These are phyloP conservation scores for Andrena hattorfiana DNA, from an alignment of 2,888 invertebrate species.

Conservation along the genomic window DNA sequence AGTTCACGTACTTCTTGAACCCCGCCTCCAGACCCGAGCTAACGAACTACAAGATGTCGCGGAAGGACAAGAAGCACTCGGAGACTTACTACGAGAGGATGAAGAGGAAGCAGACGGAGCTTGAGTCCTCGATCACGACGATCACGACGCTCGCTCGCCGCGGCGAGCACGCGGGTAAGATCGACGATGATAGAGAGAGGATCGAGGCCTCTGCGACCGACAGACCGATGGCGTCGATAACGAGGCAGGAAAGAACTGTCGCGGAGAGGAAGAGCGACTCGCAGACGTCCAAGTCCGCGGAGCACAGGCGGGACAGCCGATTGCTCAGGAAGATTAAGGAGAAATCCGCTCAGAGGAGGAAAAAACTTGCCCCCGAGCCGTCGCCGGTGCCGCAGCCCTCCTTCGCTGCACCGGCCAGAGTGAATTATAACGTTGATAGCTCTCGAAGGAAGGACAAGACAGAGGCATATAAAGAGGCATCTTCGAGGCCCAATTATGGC, in stretches of 20 bases:
- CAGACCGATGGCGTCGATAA: background rate
- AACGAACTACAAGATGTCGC: constrained; percentile 80
- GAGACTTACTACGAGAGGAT: constrained; percentile 81
- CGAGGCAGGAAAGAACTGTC: background rate
- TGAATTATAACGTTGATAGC: background rate
- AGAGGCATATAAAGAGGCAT: background rate
- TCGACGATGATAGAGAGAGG: background rate
- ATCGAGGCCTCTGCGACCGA: background rate
- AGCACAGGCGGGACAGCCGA: constrained; percentile 45
- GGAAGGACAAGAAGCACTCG: constrained; percentile 83
- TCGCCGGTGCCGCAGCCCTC: constrained; percentile 7
- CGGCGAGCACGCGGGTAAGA: background rate
- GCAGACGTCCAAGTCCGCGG: constrained; percentile 18
- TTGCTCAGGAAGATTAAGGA: constrained; percentile 64
- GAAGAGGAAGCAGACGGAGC: constrained; percentile 71
- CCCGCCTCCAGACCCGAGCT: constrained; percentile 69
- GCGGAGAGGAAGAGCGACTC: constrained; percentile 23
- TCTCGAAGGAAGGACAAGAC: background rate
- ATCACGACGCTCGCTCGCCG: constrained; percentile 49
- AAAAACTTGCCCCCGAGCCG: constrained; percentile 65
- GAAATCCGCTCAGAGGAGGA: constrained; percentile 60
- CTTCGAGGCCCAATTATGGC: background rate
- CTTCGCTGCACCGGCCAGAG: background rate
- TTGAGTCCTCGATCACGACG: constrained; percentile 63
- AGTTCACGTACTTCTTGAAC: constrained; percentile 79